phyloP scores from a whole-genome alignment of 2,888 invertebrate species.

The Lumbricus terrestris region DNA sequence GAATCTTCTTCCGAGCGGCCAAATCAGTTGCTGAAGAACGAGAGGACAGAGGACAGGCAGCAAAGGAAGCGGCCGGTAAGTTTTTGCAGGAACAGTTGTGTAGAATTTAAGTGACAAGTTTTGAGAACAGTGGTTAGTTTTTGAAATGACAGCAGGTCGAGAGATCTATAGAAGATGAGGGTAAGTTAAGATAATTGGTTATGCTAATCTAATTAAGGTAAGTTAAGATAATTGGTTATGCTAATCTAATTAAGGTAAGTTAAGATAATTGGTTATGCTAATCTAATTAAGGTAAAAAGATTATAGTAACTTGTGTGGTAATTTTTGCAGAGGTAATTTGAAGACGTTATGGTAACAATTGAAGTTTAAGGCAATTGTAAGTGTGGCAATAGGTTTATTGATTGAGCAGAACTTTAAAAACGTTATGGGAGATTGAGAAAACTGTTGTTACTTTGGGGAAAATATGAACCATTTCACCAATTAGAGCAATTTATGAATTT shows the following conservation, averaged over 20 bases:
- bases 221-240: too few relatives aligned
- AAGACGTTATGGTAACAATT: background rate
- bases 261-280: background rate
- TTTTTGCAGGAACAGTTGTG: background rate
- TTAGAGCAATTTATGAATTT: too few relatives aligned
- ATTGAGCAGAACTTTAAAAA: background rate
- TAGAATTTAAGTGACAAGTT: background rate
- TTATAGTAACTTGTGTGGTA: background rate
- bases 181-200: background rate
- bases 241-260: too few relatives aligned
- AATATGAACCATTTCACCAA: too few relatives aligned
- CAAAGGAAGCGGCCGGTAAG: background rate
- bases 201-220: too few relatives aligned
- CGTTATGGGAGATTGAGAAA: too few relatives aligned
- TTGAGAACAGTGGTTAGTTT: background rate
- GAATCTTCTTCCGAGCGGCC: slow-evolving; percentile 81
- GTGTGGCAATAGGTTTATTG: background rate
- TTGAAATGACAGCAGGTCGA: too few relatives aligned
- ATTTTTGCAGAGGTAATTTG: background rate
- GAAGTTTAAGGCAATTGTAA: background rate
- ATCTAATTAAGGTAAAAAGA: background rate
- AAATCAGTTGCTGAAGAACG: slow-evolving; percentile 39
- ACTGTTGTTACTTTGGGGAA: too few relatives aligned
- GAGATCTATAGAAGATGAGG: background rate
- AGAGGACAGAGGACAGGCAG: slow-evolving; percentile 28